phyloP scores from a whole-genome alignment of 2,797 vertebrate genomes.

The Sebastes taczanowskii region DNA sequence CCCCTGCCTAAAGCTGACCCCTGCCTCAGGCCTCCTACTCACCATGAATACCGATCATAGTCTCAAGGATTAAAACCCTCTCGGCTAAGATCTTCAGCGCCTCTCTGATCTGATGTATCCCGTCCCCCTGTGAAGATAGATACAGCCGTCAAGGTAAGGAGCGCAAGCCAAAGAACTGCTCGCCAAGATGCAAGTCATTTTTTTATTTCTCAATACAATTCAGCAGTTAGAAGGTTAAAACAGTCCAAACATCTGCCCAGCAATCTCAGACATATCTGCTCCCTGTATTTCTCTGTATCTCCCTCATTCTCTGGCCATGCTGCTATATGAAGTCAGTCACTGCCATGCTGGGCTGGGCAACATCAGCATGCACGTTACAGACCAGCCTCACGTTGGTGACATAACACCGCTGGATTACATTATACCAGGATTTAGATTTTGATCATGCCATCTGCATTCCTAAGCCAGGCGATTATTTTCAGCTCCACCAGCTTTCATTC shows the following conservation, averaged over 20 bases:
- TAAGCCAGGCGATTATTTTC: slow-evolving; percentile 49
- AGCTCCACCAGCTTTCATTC: slow-evolving; percentile 42
- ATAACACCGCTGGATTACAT: slow-evolving; percentile 47
- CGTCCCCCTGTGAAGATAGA: slow-evolving; percentile 97
- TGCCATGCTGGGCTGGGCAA: slow-evolving; percentile 73
- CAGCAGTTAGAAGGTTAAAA: slow-evolving; percentile 84
- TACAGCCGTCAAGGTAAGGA: slow-evolving; percentile 90
- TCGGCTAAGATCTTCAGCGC: slow-evolving; percentile 99
- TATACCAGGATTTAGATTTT: slow-evolving; percentile 40
- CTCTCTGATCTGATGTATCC: slow-evolving; percentile 99
- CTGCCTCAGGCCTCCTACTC: slow-evolving; percentile 91
- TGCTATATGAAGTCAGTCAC: slow-evolving; percentile 59
- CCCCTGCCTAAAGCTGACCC: slow-evolving; percentile 81
- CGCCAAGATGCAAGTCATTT: slow-evolving; percentile 80
- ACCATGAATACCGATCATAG: slow-evolving; percentile 99
- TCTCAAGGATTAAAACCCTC: slow-evolving; percentile 99
- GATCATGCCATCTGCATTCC: slow-evolving; percentile 75
- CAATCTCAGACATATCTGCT: slow-evolving; percentile 53
- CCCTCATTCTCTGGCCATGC: slow-evolving; percentile 82
- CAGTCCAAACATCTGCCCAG: slow-evolving; percentile 67
- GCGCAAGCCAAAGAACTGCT: slow-evolving; percentile 81
- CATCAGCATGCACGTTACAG: slow-evolving; percentile 79
- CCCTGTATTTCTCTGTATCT: slow-evolving; percentile 37
- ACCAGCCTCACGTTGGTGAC: slow-evolving; percentile 45
- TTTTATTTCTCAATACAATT: slow-evolving; percentile 51